These are phyloP conservation scores for Arion vulgaris DNA, from an alignment of 1,140 invertebrate species.

Conservation along the genomic window DNA sequence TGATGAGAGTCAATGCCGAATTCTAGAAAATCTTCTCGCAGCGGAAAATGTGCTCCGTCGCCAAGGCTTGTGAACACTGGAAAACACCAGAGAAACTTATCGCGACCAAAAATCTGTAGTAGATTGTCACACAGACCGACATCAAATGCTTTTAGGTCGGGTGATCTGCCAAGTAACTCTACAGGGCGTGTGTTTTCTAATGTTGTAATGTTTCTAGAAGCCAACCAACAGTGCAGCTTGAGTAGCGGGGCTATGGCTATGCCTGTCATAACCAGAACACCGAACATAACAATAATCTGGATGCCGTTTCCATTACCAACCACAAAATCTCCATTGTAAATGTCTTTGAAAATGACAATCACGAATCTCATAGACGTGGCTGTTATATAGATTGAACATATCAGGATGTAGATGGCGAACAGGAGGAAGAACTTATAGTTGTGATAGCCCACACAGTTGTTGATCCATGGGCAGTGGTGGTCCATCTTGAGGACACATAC, in stretches of 20 bases:
- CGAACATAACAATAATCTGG: constrained; percentile 36
- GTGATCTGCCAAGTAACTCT: neutral
- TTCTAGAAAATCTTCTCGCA: neutral
- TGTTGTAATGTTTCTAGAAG: constrained; percentile 30
- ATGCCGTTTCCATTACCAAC: constrained; percentile 41
- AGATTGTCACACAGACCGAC: neutral
- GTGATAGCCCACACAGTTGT: constrained; percentile 89
- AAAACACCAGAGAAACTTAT: neutral
- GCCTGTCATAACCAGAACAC: constrained; percentile 23
- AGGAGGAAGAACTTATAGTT: constrained; percentile 91
- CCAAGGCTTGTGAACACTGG: constrained; percentile 21
- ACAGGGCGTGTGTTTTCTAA: constrained; percentile 18
- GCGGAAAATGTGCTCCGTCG: constrained; percentile 11
- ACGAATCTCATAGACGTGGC: constrained; percentile 41
- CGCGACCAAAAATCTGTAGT: neutral
- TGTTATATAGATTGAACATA: constrained; percentile 31
- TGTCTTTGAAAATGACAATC: constrained; percentile 34
- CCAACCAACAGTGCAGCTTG: constrained; percentile 38
- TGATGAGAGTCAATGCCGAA: neutral
- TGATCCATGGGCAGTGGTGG: constrained; percentile 94
- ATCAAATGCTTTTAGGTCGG: constrained; percentile 5
- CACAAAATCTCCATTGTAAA: constrained; percentile 17
- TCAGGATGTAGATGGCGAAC: constrained; percentile 78
- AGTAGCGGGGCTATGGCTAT: constrained; percentile 26
- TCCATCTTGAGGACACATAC: constrained; percentile 77